Percentiles rank a stretch among this genome's conserved stretches.
Evolutionary conservation across 2,113 vertebrate species (phyloP).

Genomic region (Caloenas nicobarica): DNA sequence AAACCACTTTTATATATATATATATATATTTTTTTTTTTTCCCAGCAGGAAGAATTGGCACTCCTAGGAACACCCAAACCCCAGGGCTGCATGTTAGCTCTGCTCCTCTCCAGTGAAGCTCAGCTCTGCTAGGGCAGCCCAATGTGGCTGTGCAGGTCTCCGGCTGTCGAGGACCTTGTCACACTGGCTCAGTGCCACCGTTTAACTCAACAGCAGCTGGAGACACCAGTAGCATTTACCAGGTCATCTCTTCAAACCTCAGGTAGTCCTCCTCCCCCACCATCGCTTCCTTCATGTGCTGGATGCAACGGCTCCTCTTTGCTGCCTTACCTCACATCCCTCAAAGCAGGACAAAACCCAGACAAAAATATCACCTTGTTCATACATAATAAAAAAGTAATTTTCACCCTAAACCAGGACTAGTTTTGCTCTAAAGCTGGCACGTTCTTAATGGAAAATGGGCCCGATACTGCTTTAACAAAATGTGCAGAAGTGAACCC

Average conservation of each 20-base stretch:
- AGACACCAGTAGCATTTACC: background rate
- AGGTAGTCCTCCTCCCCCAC: background rate
- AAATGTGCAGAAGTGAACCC: conserved; percentile 26
- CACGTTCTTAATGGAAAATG: conserved; percentile 9
- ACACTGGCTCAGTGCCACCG: background rate
- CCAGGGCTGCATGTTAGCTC: background rate
- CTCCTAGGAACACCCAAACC: background rate
- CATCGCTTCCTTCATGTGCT: accelerated
- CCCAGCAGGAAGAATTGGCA: background rate
- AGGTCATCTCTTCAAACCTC: background rate
- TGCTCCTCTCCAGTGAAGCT: background rate
- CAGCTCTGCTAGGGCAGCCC: background rate
- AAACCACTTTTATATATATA: background rate
- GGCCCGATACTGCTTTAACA: conserved; percentile 1
- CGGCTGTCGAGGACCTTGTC: accelerated
- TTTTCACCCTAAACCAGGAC: conserved; percentile 48
- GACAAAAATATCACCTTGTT: conserved; percentile 59
- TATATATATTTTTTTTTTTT: background rate
- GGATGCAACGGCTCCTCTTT: background rate
- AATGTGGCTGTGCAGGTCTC: accelerated
- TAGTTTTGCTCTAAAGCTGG: conserved; percentile 23
- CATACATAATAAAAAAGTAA: conserved; percentile 52
- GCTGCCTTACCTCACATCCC: background rate
- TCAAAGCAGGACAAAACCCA: conserved; percentile 21
- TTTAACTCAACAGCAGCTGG: accelerated